Percentiles rank a stretch among this genome's conserved stretches.
Evolutionary conservation across 2,888 invertebrate genomes (phyloP).

Genomic region (Bellardia bayeri): DNA sequence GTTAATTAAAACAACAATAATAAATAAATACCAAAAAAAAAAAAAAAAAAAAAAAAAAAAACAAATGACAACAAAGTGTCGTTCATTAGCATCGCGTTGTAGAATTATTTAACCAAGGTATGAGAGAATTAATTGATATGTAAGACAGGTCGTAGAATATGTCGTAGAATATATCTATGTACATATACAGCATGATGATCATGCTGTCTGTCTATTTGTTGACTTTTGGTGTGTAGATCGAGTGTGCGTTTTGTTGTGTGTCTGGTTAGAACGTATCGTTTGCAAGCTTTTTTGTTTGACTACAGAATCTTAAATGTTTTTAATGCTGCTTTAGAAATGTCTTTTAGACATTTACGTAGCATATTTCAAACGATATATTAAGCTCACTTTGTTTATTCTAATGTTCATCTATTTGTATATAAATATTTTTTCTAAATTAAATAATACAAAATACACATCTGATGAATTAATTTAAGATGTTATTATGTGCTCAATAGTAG

Average conservation of each 20-base stretch:
- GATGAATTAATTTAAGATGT: background rate
- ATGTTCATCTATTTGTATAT: background rate
- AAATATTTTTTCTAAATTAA: constrained; percentile 11
- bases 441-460: background rate
- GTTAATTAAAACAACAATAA: constrained; percentile 4
- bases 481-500: constrained; percentile 8
- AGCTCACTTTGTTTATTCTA: constrained; percentile 8
- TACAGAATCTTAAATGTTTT: constrained; percentile 20
- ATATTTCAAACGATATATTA: constrained; percentile 9
- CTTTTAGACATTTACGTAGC: background rate
- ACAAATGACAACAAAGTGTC: constrained; percentile 1
- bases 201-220: constrained; percentile 1
- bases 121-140: constrained; percentile 53
- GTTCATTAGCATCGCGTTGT: constrained; percentile 14
- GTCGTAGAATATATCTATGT: background rate
- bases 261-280: background rate
- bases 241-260: background rate
- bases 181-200: background rate
- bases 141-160: constrained; percentile 50
- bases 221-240: background rate
- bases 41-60: constrained; percentile 5
- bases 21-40: background rate
- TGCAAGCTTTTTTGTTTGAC: background rate
- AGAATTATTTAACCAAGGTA: background rate
- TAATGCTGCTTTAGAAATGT: constrained; percentile 7